Base-by-base conservation (phyloP, 2,888 invertebrate species). In the Morpho achilles region DNA sequence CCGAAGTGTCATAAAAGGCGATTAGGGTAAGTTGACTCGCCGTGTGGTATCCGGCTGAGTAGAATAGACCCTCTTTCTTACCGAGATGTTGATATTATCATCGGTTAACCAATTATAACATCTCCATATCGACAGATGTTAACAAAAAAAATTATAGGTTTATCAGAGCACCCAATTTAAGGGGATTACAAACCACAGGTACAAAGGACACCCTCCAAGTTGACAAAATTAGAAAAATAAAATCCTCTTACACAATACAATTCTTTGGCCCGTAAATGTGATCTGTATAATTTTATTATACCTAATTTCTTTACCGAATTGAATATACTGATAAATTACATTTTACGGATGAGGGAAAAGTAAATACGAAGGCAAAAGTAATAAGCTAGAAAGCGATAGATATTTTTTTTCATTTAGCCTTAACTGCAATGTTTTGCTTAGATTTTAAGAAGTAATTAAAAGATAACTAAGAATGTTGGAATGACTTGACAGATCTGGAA, bases 251-350 rank as follows among this genome's bases (percentile, higher is more conserved):
- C 69, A 73, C 71, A 67, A 66, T 67, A 69, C 70, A 67, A 73
- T 69, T 67, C 64, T 67, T 67, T 62, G 69, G 48, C 68, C 60
- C 62, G 60, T 66, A 69, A 65, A 64, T 64, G 67, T 77, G 81
- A 80, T 78, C 84, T 79, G 87, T 87, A 88, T 89, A 89, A 89
- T 88, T 89, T 88, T 86, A 86, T 87, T 83, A 77, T 79, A 79
- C 80, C 73, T 76, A 74, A 78, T 77, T 76, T 73, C 72, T 66
- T 74, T 72, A 59, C 68, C 73, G 80, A 82, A 84, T 84, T 80
- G 80, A 84, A 83, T 72, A 68, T 68, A 65, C 66, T 63, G 67
- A 67, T 71, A 79, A 84, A 84, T 82, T 80, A 76, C 78, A 75
- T 73, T 75, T 73, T 68, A 57, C 61, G 52, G 65, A 65, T 69